These are phyloP conservation scores for Endotricha flammealis DNA, from an alignment of 2,888 invertebrate genomes.

Conservation along the genomic window DNA sequence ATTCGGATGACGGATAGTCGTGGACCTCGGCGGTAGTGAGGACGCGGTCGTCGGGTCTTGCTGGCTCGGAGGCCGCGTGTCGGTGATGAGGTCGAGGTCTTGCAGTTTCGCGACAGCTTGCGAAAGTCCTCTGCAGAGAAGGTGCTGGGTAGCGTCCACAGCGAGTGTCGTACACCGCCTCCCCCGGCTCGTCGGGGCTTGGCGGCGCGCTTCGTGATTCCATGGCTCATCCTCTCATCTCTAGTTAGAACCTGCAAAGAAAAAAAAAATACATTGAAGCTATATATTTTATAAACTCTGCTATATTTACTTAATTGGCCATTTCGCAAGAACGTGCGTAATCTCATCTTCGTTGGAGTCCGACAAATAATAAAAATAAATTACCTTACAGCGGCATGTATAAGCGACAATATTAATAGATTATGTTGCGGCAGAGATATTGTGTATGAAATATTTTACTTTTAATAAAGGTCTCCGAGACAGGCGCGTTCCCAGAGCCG, in stretches of 20 bases:
- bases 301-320: constrained; percentile 8
- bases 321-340: background rate
- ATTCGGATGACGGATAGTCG: constrained; percentile 74
- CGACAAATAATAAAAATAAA: constrained; percentile 6
- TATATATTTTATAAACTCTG: background rate
- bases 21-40: constrained; percentile 71
- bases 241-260: constrained; percentile 58
- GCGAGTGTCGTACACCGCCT: constrained; percentile 85
- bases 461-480: constrained; percentile 47
- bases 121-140: constrained; percentile 62
- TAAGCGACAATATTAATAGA: constrained; percentile 9
- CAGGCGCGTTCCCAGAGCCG: constrained; percentile 38
- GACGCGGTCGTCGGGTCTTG: constrained; percentile 66
- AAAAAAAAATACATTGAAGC: constrained; percentile 19
- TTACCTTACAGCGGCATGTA: constrained; percentile 1
- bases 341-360: constrained; percentile 1
- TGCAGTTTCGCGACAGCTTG: constrained; percentile 63
- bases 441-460: constrained; percentile 35
- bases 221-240: constrained; percentile 74
- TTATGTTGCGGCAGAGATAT: constrained; percentile 7
- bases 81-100: constrained; percentile 64
- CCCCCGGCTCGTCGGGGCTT: constrained; percentile 76
- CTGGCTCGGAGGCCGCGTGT: constrained; percentile 67
- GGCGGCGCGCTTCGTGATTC: constrained; percentile 78
- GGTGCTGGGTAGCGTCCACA: constrained; percentile 84